Base-by-base conservation (phyloP, 2,888 invertebrate genomes). In the Tinea semifulvella region DNA sequence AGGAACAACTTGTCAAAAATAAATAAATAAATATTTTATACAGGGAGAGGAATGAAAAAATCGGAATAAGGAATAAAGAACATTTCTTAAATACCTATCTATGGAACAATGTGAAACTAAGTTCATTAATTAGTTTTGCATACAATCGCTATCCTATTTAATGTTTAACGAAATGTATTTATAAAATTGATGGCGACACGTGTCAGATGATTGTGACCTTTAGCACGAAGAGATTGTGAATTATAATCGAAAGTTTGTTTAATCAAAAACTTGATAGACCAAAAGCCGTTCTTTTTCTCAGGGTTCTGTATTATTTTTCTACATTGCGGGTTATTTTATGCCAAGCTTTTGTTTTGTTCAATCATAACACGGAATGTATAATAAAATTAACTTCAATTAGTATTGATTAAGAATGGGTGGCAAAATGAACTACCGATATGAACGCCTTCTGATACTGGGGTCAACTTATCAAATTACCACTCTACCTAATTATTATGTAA, bases 101-200 rank as follows among this genome's bases (percentile, higher is more conserved):
- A 4, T 3, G 11, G 11, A 26, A 26, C 2, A 26, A 4, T 10
- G 26, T 6, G 11, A 26, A 3, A n/a, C n/a, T n/a, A n/a, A n/a
- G n/a, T n/a, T n/a, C n/a, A n/a, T n/a, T n/a, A n/a, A n/a, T 6
- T n/a, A 31, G 31, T 31, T 31, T 31, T 31, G 31, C 31, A 31
- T 31, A 31, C 31, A 31, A 31, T 31, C 31, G 31, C n/a, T 31
- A 31, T 31, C 31, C 3, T 31, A 31, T 3, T 27, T n/a, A 31
- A n/a, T n/a, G n/a, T n/a, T n/a, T n/a, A 31, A 31, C 31, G 14
- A 31, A 22, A 31, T 31, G 31, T 31, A 31, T 14, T 31, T 31
- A 31, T 26, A 26, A 26, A 14, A 31, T 31, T 13, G 31, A 14
- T 31, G 14, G 11, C 31, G 11, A 10, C 11, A 7, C 2, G n/a